Conservation (phyloP, 2,888 invertebrate species). For the Fragum whitleyi region DNA sequence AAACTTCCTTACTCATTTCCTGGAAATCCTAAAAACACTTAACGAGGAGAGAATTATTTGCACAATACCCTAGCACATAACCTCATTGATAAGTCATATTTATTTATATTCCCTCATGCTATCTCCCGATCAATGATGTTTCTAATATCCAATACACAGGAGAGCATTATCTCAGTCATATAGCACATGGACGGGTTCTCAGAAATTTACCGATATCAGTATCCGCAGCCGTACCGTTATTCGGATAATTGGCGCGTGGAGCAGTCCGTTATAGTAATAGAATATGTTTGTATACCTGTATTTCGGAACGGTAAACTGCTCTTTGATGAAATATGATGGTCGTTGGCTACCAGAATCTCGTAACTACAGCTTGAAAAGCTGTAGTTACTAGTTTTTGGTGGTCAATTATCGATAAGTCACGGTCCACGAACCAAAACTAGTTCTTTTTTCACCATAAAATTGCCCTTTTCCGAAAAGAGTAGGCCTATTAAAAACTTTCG, state of each 20-base stretch:
- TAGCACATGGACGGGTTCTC: constrained; percentile 9
- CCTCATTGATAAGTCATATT: constrained; percentile 13
- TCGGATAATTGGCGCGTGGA: not conserved
- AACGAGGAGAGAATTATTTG: constrained; percentile 11
- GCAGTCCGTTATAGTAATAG: constrained; percentile 6
- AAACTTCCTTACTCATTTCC: not conserved
- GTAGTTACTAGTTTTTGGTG: no score
- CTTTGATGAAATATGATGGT: no score
- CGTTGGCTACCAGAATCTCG: no score
- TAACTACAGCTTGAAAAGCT: no score
- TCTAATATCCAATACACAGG: constrained; percentile 24
- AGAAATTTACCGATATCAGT: not conserved
- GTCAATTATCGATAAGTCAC: no score
- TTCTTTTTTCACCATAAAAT: no score
- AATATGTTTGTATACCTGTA: constrained; percentile 15
- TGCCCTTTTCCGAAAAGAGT: no score
- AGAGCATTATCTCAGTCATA: not conserved
- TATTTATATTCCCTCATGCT: constrained; percentile 27
- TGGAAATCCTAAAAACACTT: not conserved
- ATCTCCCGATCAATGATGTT: constrained; percentile 19
- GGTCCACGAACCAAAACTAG: no score
- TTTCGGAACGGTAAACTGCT: not conserved
- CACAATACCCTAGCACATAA: constrained; percentile 11
- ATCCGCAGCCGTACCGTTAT: constrained; percentile 8
- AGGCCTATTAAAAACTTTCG: no score